Evolutionary conservation across 1,140 invertebrate species (phyloP).

Genomic region (Microplitis mediator): DNA sequence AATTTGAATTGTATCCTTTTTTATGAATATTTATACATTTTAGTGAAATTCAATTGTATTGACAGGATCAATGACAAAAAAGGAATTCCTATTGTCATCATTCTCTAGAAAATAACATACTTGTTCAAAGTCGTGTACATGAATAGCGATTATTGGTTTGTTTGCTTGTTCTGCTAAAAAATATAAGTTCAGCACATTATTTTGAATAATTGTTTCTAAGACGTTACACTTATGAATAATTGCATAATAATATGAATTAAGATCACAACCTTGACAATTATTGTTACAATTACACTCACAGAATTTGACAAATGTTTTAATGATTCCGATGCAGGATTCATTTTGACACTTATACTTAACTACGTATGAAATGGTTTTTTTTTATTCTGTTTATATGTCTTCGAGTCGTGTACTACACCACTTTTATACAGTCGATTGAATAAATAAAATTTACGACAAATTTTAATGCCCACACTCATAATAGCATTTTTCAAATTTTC

Average conservation of each 20-base stretch:
- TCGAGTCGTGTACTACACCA: background rate
- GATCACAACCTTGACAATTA: background rate
- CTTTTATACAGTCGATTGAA: background rate
- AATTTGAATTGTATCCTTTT: no score
- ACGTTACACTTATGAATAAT: background rate
- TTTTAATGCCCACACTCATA: background rate
- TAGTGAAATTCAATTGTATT: no score
- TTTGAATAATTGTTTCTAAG: no score
- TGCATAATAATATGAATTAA: background rate
- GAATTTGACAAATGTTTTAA: background rate
- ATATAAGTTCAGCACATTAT: no score
- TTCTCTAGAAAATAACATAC: no score
- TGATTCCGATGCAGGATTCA: background rate
- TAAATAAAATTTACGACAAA: background rate
- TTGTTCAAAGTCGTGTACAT: no score
- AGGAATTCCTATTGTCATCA: no score
- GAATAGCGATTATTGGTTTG: no score
- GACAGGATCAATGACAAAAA: no score
- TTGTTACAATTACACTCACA: background rate
- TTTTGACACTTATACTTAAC: background rate
- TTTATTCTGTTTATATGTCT: background rate
- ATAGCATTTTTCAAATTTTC: background rate
- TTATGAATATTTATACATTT: no score
- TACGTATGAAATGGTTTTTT: background rate
- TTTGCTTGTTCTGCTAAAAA: no score